A percentile compares a stretch with the other conserved stretches of the same genome.
Evolutionary conservation across 2,888 invertebrate species (phyloP).

Genomic region (Lasioglossum villosulum): DNA sequence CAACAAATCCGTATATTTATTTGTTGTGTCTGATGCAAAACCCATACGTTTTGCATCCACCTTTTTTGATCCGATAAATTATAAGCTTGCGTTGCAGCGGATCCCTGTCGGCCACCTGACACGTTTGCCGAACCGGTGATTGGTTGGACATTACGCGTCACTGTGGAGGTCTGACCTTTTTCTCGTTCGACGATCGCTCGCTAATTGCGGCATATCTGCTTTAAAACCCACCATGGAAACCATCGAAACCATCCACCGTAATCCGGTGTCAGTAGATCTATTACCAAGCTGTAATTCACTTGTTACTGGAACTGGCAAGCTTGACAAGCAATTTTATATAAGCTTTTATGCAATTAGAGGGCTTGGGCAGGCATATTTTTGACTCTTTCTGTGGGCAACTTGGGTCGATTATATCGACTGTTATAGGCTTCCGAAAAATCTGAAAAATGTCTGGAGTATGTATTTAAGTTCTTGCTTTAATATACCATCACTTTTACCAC

Average conservation of each 20-base stretch:
- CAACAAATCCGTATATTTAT: constrained; percentile 81
- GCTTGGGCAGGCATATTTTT: not conserved
- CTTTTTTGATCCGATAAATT: constrained; percentile 83
- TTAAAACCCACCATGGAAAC: constrained; percentile 7
- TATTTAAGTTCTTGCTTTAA: not conserved
- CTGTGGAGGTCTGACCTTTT: constrained; percentile 49
- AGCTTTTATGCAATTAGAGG: not conserved
- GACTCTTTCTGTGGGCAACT: not conserved
- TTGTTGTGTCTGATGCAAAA: constrained; percentile 80
- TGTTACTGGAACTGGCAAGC: not conserved
- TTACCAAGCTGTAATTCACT: not conserved
- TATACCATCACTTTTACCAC: not conserved
- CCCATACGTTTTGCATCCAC: constrained; percentile 80
- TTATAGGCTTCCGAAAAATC: too few species aligned
- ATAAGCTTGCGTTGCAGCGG: constrained; percentile 78
- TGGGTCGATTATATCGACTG: not conserved
- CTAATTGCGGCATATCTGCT: not conserved
- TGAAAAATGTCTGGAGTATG: too few species aligned
- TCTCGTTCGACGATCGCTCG: not conserved
- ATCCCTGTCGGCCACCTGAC: constrained; percentile 74
- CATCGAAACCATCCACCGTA: not conserved
- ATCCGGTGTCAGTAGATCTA: not conserved
- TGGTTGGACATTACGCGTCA: constrained; percentile 67
- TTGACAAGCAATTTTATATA: not conserved
- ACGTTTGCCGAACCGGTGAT: constrained; percentile 74